Evolutionary conservation across 35 echinoderm and acorn worm genomes (phyloP), one percentile per base, ranked within the genome.

Genomic region (Ophiothrix spiculata): DNA sequence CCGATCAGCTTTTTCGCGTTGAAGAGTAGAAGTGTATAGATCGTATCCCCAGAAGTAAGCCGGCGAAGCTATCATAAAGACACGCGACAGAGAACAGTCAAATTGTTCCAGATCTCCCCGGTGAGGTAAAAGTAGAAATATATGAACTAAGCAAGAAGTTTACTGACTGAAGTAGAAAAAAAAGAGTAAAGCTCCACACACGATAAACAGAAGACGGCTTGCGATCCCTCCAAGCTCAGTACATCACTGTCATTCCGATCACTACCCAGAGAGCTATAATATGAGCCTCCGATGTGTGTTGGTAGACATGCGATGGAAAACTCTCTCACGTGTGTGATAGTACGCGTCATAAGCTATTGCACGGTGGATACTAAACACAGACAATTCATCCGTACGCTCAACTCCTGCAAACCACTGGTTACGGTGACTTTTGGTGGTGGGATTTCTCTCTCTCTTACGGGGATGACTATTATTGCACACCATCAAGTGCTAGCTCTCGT

Each of bases 401-500:
- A 25, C 38, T 23, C 80, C 38, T 34, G 16, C 31, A 21, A 14
- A 32, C 42, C n/a, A 31, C 31, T 49, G 35, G 80, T 33, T 81
- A 76, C 49, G 15, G 78, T 89, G 87, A 89, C 87, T 89, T 89
- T 80, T 89, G 79, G 79, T 83, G 80, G 80, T 31, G 40, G 38
- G 32, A 28, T 56, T 82, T 1, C 12, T 23, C 34, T 73, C 28
- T 46, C 31, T 82, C 90, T 91, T 84, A 39, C 77, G 90, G 78
- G 90, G 84, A 37, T 81, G 45, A 63, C 90, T 91, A 86, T 91
- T 91, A 83, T 91, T 91, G 42, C 19, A 10, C 42, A 83, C 77
- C 78, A 75, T 91, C 76, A 86, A 91, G 90, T 86, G 90, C 90
- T 78, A 35, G 84, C 79, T 81, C 78, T 82, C 42, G 87, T 81